Conservation (phyloP, 2,797 vertebrate species). For the Aselliscus stoliczkanus region DNA sequence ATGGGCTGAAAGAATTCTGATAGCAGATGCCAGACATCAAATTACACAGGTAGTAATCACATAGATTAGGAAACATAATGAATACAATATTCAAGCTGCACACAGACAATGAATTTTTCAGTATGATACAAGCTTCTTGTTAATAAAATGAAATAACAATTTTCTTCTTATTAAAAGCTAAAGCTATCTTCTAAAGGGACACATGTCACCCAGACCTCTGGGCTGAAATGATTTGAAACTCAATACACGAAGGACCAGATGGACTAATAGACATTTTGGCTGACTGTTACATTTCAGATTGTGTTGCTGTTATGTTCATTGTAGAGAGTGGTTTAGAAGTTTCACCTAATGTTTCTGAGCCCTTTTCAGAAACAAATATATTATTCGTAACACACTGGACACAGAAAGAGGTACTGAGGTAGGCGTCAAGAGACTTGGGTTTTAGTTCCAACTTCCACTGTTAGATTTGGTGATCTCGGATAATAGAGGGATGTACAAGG, state of each 20-base stretch:
- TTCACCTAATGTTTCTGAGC: not conserved
- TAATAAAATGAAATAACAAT: constrained; percentile 73
- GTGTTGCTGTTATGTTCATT: not conserved
- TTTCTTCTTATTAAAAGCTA: constrained; percentile 70
- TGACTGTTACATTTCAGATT: not conserved
- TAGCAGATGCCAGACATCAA: constrained; percentile 70
- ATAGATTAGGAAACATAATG: constrained; percentile 70
- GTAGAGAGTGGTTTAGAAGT: not conserved
- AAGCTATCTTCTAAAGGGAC: constrained; percentile 69
- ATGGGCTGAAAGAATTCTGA: constrained; percentile 71
- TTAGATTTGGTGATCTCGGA: not conserved
- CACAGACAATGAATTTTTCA: constrained; percentile 61
- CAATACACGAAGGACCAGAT: constrained; percentile 11
- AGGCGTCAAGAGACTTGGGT: not conserved
- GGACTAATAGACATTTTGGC: not conserved
- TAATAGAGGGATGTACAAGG: not conserved
- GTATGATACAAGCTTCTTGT: constrained; percentile 63
- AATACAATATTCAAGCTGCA: constrained; percentile 70
- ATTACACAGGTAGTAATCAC: constrained; percentile 73
- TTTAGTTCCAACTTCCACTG: not conserved
- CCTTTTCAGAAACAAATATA: constrained; percentile 20
- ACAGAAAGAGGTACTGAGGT: not conserved
- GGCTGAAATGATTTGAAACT: constrained; percentile 54
- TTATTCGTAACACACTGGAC: not conserved
- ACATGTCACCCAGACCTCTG: constrained; percentile 50